These are phyloP conservation scores for Dolomedes plantarius DNA, from an alignment of 2,888 invertebrate species.

Conservation along the genomic window DNA sequence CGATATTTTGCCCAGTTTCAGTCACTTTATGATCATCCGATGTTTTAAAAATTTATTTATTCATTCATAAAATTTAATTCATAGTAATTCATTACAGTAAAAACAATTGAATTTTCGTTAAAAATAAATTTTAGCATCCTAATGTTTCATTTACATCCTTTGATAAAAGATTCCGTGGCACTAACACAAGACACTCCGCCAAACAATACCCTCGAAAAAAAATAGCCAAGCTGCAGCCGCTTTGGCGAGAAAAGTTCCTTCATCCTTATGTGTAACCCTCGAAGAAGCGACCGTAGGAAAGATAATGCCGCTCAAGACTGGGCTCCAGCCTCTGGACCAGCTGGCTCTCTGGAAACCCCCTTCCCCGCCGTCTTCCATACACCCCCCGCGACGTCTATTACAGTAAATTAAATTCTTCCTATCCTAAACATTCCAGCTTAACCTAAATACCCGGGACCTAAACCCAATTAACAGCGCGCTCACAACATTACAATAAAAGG, in stretches of 20 bases:
- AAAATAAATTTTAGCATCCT: no score
- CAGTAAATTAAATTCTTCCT: constrained; percentile 71
- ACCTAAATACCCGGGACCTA: constrained; percentile 64
- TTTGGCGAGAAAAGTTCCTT: constrained; percentile 32
- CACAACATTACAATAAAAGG: constrained; percentile 70
- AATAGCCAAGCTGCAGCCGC: background rate
- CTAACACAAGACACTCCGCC: no score
- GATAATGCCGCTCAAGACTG: constrained; percentile 70
- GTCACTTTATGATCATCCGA: no score
- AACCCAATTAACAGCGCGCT: constrained; percentile 67
- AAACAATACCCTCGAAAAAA: no score
- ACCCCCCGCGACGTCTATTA: constrained; percentile 57
- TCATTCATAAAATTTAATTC: no score
- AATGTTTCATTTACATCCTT: no score
- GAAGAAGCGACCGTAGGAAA: constrained; percentile 62
- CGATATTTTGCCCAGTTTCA: no score
- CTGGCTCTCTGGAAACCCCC: constrained; percentile 53
- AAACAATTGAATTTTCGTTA: no score
- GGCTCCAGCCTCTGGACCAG: constrained; percentile 70
- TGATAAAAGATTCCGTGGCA: no score
- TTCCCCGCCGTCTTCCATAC: background rate
- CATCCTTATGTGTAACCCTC: constrained; percentile 26
- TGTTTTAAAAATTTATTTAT: no score
- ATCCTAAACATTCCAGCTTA: constrained; percentile 57
- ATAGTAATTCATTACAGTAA: no score